Conservation (phyloP, 2,113 vertebrate species). For the Tachuris rubrigastra region DNA sequence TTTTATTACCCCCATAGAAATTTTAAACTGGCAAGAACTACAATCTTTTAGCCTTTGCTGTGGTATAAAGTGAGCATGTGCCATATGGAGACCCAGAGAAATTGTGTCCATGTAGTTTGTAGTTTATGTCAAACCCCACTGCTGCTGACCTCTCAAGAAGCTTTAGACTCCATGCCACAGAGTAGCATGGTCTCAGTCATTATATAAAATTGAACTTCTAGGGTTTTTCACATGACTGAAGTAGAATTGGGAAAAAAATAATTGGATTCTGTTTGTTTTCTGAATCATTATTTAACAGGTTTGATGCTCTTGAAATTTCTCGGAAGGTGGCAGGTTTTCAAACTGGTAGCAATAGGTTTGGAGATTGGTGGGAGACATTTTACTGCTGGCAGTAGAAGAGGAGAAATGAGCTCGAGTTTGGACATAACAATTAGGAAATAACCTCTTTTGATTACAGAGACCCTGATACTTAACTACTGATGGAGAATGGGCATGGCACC, state of each 20-base stretch:
- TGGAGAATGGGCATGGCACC: neutral
- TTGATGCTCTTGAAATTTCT: neutral
- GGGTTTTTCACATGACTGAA: neutral
- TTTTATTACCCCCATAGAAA: neutral
- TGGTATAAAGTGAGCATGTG: accelerated
- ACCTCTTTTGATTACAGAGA: neutral
- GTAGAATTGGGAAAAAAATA: neutral
- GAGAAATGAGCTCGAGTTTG: neutral
- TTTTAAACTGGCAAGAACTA: neutral
- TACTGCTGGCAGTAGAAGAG: neutral
- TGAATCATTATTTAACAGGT: neutral
- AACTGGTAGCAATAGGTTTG: neutral
- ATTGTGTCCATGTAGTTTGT: neutral
- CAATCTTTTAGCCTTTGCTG: neutral
- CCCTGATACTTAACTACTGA: neutral
- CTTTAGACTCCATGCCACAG: neutral
- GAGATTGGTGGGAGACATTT: neutral
- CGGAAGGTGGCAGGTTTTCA: neutral
- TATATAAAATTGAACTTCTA: neutral
- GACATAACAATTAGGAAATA: neutral
- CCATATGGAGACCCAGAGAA: neutral
- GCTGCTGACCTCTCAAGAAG: neutral
- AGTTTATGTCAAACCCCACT: neutral
- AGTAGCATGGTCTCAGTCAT: neutral
- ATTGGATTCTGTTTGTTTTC: neutral